Base-by-base conservation (phyloP, 1,140 invertebrate genomes). In the Tetramorium parvispinum region DNA sequence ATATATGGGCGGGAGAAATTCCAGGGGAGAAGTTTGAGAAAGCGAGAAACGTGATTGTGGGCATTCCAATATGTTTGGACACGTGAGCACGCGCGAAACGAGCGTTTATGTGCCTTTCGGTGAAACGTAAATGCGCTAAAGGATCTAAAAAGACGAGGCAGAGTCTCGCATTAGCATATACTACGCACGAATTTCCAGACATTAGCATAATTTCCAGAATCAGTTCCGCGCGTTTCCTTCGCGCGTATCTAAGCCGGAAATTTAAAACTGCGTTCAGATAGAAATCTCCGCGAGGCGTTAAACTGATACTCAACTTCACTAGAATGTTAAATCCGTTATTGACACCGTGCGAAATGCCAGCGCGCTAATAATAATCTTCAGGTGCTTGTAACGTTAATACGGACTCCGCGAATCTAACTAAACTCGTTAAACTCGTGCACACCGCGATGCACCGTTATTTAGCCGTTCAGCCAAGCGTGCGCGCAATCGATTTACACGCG, bases 1-100 rank as follows among this genome's bases (percentile, higher is more conserved):
- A 90, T 89, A 90, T 89, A 87, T 75, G 77, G 61, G 65, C 73
- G 79, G 77, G 88, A 92, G 89, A 92, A 91, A 91, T 91, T 90
- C 85, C 82, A 87, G 81, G 87, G 87, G 86, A 91, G 85, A 88
- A 78, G 61, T 24, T 89, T 81, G 91, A 92, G 91, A 92, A 92
- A 92, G 91, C 78, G 91, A 89, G 86, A 65, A 88, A 89, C 82
- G 57, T 65, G 88, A 88, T 76, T 78, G 83, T 49, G 81, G 27
- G 61, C 86, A 91, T 92, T 91, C 90, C 91, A 89, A 85, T 82
- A 87, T 65, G 40, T 63, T 78, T 63, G 65, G 65, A 27, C 55
- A 86, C 82, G 46, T 73, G 55, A 37, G 32, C 37, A 51, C 43
- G 55, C 40, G 6, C 68, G 27, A 57, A 57, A 37, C 51, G 6